phyloP scores from a whole-genome alignment of 2,888 invertebrate genomes.

The Sisyra nigra region DNA sequence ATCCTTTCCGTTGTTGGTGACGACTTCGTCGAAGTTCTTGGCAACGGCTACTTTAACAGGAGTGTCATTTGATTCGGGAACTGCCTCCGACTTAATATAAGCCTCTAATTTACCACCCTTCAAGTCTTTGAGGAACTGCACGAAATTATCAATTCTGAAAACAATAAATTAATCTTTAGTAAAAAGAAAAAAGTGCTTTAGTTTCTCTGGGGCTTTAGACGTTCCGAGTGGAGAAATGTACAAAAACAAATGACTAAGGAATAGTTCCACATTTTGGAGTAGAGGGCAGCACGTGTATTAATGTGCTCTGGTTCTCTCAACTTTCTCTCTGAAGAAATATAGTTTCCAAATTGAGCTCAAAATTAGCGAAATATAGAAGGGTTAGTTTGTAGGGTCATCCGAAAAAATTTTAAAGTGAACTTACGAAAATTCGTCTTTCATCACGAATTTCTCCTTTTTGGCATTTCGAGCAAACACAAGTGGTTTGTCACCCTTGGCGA shows the following conservation, averaged over 20 bases:
- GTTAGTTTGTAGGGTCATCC: neutral
- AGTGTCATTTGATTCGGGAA: constrained; percentile 73
- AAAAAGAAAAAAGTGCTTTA: too few relatives aligned
- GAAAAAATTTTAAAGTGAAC: constrained; percentile 13
- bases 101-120: constrained; percentile 71
- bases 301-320: too few relatives aligned
- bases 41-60: constrained; percentile 84
- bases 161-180: constrained; percentile 7
- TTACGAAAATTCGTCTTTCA: constrained; percentile 82
- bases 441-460: constrained; percentile 75
- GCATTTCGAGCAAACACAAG: constrained; percentile 68
- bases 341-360: too few relatives aligned
- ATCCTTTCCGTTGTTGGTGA: constrained; percentile 80
- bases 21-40: constrained; percentile 91
- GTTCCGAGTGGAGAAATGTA: too few relatives aligned
- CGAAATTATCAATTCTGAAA: constrained; percentile 62
- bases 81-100: constrained; percentile 86
- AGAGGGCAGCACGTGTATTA: too few relatives aligned
- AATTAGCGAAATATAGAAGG: constrained; percentile 1
- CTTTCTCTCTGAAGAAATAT: too few relatives aligned
- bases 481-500: constrained; percentile 76
- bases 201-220: too few relatives aligned
- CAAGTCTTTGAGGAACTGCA: constrained; percentile 70
- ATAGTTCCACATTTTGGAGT: too few relatives aligned
- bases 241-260: too few relatives aligned